Conservation (phyloP, 2,113 vertebrate species). For the Arothron firmamentum region DNA sequence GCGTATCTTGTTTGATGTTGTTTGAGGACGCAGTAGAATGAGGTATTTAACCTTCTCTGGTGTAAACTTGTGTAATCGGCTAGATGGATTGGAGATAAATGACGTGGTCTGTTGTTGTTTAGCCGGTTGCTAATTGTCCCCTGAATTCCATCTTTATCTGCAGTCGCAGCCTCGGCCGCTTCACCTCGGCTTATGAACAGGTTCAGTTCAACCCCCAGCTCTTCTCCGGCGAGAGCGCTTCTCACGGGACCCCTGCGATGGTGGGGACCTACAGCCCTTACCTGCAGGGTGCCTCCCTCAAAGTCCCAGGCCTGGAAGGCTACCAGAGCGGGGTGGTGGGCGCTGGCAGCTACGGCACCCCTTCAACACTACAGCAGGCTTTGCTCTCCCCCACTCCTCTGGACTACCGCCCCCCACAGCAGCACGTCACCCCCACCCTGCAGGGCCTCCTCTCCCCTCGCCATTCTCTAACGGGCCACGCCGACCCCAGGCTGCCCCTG, state of each 20-base stretch:
- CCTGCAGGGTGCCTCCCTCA: slow-evolving; percentile 78
- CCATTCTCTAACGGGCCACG: slow-evolving; percentile 91
- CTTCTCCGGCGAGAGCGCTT: slow-evolving; percentile 71
- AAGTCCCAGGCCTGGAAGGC: slow-evolving; percentile 77
- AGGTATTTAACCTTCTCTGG: too few species aligned
- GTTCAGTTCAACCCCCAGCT: slow-evolving; percentile 87
- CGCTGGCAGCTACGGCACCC: slow-evolving; percentile 60
- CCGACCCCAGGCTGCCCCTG: slow-evolving; percentile 86
- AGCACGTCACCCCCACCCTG: slow-evolving; percentile 92
- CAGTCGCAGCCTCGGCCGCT: slow-evolving; percentile 84
- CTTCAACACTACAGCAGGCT: slow-evolving; percentile 94
- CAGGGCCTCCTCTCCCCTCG: slow-evolving; percentile 96
- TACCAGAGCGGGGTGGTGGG: slow-evolving; percentile 77
- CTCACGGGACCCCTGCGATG: slow-evolving; percentile 56
- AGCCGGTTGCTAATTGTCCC: background rate
- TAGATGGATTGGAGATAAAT: too few species aligned
- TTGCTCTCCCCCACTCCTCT: slow-evolving; percentile 91
- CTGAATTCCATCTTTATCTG: slow-evolving; percentile 16
- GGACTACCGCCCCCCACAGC: slow-evolving; percentile 86
- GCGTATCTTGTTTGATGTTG: too few species aligned
- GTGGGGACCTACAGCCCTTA: slow-evolving; percentile 75
- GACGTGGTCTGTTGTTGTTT: too few species aligned
- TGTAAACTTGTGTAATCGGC: too few species aligned
- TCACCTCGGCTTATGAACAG: slow-evolving; percentile 87
- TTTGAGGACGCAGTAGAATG: too few species aligned